Evolutionary conservation across 1,140 invertebrate species (phyloP).

Genomic region (Drosophila repletoides): DNA sequence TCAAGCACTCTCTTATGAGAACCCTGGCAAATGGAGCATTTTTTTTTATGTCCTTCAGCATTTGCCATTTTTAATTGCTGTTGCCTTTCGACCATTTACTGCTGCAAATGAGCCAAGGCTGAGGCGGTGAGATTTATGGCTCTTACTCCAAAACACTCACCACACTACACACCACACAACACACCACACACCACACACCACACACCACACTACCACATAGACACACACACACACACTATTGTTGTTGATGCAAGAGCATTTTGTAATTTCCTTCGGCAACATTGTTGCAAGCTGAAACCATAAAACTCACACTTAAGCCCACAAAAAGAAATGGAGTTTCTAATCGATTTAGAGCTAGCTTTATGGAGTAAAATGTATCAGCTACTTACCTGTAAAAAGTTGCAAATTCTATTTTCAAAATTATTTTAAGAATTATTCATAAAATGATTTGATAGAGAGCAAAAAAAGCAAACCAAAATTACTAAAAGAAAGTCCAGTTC

Average conservation of each 20-base stretch:
- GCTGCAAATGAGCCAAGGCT: slow-evolving; percentile 62
- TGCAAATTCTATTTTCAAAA: no score
- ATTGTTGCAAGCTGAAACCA: slow-evolving; percentile 48
- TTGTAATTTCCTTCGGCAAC: slow-evolving; percentile 53
- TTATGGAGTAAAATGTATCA: no score
- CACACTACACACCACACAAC: neutral
- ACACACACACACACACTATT: neutral
- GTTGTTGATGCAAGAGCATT: slow-evolving; percentile 37
- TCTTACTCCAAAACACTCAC: neutral
- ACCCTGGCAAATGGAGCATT: slow-evolving; percentile 14
- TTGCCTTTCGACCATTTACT: slow-evolving; percentile 73
- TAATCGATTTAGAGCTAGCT: no score
- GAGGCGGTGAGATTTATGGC: slow-evolving; percentile 73
- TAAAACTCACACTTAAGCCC: slow-evolving; percentile 21
- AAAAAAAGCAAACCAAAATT: no score
- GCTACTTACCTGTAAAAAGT: no score
- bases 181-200: neutral
- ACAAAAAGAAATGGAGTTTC: no score
- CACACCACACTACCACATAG: neutral
- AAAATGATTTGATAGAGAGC: no score
- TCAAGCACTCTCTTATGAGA: slow-evolving; percentile 16
- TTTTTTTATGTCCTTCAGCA: slow-evolving; percentile 64
- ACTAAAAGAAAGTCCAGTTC: no score
- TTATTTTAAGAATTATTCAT: no score
- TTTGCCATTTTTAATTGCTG: slow-evolving; percentile 75